These are phyloP conservation scores for Zaprionus ornatus DNA, from an alignment of 1,140 invertebrate species.

Conservation along the genomic window DNA sequence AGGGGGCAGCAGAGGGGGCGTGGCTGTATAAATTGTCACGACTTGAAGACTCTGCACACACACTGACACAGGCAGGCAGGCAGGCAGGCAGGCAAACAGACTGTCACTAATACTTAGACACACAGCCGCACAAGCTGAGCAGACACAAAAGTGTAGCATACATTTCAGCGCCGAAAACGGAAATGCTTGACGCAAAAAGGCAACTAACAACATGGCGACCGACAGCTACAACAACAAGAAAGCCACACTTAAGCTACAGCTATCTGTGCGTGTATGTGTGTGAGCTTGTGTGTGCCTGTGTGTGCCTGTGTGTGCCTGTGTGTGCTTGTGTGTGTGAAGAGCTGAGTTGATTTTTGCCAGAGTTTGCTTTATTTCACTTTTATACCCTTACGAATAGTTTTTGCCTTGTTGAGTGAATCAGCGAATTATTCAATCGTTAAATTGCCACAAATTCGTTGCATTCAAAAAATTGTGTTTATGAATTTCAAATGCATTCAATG, in stretches of 20 bases:
- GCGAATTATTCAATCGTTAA: constrained; percentile 1
- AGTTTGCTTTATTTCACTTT: constrained; percentile 18
- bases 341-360: constrained; percentile 39
- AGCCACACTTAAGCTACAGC: constrained; percentile 15
- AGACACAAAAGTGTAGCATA: constrained; percentile 59
- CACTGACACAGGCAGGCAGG: constrained; percentile 56
- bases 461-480: not conserved
- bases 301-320: constrained; percentile 13
- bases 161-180: constrained; percentile 67
- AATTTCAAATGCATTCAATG: not conserved
- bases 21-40: constrained; percentile 64
- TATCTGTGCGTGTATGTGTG: constrained; percentile 26
- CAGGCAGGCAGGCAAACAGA: constrained; percentile 33
- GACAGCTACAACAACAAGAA: constrained; percentile 45
- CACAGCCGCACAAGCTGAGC: constrained; percentile 1
- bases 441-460: not conserved
- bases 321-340: constrained; percentile 41
- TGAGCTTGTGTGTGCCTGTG: constrained; percentile 29
- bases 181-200: constrained; percentile 63
- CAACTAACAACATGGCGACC: constrained; percentile 38
- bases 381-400: constrained; percentile 10
- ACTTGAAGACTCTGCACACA: constrained; percentile 56
- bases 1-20: constrained; percentile 3
- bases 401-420: not conserved
- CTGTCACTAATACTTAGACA: constrained; percentile 26